A percentile compares a stretch with the other conserved stretches of the same genome.
Conservation (phyloP, 1,140 invertebrate species). For the Pygmarrhopalites habei region DNA sequence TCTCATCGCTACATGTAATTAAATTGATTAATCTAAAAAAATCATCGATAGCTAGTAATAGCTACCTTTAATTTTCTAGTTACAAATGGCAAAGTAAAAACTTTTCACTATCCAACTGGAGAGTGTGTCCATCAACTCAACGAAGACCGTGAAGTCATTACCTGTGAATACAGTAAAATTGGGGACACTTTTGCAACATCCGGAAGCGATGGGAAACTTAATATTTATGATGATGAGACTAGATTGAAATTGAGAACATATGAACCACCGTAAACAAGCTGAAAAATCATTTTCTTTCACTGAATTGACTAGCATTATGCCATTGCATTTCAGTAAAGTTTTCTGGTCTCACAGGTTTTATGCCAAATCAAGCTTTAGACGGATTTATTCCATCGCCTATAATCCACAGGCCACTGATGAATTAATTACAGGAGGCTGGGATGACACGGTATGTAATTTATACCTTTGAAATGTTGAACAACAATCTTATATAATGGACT, state of each 20-base stretch:
- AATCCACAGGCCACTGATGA: constrained; percentile 20
- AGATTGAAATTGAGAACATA: constrained; percentile 10
- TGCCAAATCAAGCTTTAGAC: too few relatives aligned
- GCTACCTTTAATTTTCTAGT: constrained; percentile 4
- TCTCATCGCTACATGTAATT: constrained; percentile 2
- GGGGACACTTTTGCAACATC: constrained; percentile 20
- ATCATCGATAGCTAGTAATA: not conserved
- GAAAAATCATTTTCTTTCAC: too few relatives aligned
- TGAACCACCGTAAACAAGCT: constrained; percentile 24
- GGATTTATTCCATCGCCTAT: constrained; percentile 22
- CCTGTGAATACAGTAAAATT: constrained; percentile 11
- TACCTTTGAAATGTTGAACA: too few relatives aligned
- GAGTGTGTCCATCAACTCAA: constrained; percentile 19
- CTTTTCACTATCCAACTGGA: constrained; percentile 17
- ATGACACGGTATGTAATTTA: too few relatives aligned
- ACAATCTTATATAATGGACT: too few relatives aligned
- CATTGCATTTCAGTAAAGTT: constrained; percentile 3
- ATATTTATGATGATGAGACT: constrained; percentile 29
- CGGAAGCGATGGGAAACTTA: constrained; percentile 14
- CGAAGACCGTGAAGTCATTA: constrained; percentile 24
- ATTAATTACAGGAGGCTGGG: constrained; percentile 27
- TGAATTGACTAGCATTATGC: too few relatives aligned
- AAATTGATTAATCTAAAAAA: too few relatives aligned
- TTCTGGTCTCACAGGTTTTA: too few relatives aligned
- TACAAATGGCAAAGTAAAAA: constrained; percentile 24